phyloP scores from a whole-genome alignment of 2,797 vertebrate species.

The Holocentrus rufus region DNA sequence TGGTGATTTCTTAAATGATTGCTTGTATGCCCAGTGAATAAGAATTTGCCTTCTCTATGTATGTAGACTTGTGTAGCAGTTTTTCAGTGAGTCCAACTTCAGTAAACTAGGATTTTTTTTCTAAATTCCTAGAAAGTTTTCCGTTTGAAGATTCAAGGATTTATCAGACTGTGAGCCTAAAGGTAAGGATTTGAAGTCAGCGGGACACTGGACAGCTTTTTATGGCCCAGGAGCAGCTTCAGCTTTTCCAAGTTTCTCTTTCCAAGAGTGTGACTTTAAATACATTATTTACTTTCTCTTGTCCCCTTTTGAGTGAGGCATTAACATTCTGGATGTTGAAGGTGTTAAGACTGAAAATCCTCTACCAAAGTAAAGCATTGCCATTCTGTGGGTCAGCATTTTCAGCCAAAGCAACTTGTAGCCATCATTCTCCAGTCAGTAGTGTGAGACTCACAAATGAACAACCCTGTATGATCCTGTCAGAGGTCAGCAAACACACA shows the following conservation, averaged over 20 bases:
- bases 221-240: too few species aligned
- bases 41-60: not conserved
- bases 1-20: not conserved
- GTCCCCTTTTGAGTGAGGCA: not conserved
- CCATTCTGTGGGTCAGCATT: not conserved
- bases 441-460: too few species aligned
- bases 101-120: not conserved
- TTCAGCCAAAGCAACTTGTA: too few species aligned
- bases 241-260: too few species aligned
- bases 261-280: not conserved
- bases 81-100: not conserved
- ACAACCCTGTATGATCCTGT: too few species aligned
- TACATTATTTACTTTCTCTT: not conserved
- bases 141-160: too few species aligned
- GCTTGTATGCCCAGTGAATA: not conserved
- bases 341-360: not conserved
- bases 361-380: not conserved
- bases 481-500: too few species aligned
- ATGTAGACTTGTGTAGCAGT: not conserved
- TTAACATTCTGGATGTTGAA: not conserved
- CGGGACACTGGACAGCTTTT: too few species aligned
- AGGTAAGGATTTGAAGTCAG: not conserved
- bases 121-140: not conserved
- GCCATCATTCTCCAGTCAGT: too few species aligned
- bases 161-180: too few species aligned